Base-by-base conservation (phyloP, 2,888 invertebrate genomes). In the Oscheius onirici region DNA sequence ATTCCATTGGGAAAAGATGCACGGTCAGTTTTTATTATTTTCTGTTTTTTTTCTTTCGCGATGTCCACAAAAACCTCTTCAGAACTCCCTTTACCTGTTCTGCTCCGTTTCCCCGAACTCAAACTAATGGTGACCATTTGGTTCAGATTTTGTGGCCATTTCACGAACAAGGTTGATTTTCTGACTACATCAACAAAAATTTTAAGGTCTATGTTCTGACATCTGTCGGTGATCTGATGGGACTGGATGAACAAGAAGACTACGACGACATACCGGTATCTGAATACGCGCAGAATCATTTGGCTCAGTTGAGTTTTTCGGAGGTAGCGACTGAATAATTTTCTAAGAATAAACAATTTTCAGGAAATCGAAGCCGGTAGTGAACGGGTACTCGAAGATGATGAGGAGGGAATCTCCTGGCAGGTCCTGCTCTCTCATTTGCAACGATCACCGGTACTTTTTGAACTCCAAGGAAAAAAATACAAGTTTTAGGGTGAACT, bases 131-230 rank as follows among this genome's bases (percentile, higher is more conserved):
- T 83, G 20, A 86, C 85, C 2, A 67, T 87, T 24, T 87, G 86
- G 86, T 86, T 87, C 73, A 82, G 84, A 71, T 87, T 83, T 69
- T 87, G 85, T 71, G 87, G 87, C 43, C 82, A 85, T 66, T 87
- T 87, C 73, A 84, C 84, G 3, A 87, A 87, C 78, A 84, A 86
- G 72, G 80, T 77, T n/a, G 43, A 54, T n/a, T 55, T 61, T 40
- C 20, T 22, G 5, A 0, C 24, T 6, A 24, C 1, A 63, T 52
- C 10, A 63, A 63, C n/a, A n/a, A 26, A 13, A 28, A 22, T 20
- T n/a, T 60, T 40, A 34, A 79, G 78, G 83, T 84, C 20, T 87
- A 86, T 69, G 84, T 84, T 11, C 83, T 84, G 73, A 79, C 84
- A 11, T 80, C 79, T 6, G 83, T 87, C 13, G 76, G 79, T 3